Percentiles rank a stretch among this genome's conserved stretches.
These are phyloP conservation scores for Pterostichus madidus DNA, from an alignment of 2,888 invertebrate genomes.

Conservation along the genomic window DNA sequence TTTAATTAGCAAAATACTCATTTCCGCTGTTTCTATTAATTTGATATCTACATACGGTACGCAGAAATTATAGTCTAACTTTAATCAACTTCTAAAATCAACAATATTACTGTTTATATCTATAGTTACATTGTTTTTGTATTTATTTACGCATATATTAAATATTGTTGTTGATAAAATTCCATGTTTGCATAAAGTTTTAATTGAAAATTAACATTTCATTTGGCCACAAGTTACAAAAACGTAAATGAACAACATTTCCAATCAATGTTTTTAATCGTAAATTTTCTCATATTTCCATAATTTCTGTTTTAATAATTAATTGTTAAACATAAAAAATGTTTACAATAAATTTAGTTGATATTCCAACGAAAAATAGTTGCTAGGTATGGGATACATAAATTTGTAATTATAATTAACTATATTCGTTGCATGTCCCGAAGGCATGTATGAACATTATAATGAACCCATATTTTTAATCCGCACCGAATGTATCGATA, in stretches of 20 bases:
- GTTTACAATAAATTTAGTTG: slow-evolving; percentile 9
- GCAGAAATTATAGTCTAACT: background rate
- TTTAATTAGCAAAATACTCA: no score
- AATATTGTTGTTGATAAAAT: slow-evolving; percentile 20
- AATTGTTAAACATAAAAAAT: slow-evolving; percentile 8
- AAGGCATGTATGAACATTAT: background rate
- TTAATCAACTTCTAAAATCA: slow-evolving; percentile 11
- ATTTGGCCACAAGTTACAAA: slow-evolving; percentile 14
- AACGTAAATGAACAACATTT: background rate
- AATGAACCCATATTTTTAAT: background rate
- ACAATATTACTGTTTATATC: background rate
- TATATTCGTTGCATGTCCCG: background rate
- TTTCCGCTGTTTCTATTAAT: no score
- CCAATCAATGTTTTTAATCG: slow-evolving; percentile 29
- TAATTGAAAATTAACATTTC: slow-evolving; percentile 34
- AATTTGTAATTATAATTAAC: slow-evolving; percentile 35
- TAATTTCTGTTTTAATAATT: slow-evolving; percentile 14
- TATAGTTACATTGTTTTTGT: background rate
- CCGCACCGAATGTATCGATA: background rate
- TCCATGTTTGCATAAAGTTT: background rate
- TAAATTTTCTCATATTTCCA: slow-evolving; percentile 8
- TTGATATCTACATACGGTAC: no score
- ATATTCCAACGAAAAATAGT: slow-evolving; percentile 19
- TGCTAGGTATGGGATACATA: slow-evolving; percentile 30
- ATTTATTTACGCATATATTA: slow-evolving; percentile 25